These are phyloP conservation scores for Drosophila cracens DNA, from an alignment of 2,888 invertebrate species.

Conservation along the genomic window DNA sequence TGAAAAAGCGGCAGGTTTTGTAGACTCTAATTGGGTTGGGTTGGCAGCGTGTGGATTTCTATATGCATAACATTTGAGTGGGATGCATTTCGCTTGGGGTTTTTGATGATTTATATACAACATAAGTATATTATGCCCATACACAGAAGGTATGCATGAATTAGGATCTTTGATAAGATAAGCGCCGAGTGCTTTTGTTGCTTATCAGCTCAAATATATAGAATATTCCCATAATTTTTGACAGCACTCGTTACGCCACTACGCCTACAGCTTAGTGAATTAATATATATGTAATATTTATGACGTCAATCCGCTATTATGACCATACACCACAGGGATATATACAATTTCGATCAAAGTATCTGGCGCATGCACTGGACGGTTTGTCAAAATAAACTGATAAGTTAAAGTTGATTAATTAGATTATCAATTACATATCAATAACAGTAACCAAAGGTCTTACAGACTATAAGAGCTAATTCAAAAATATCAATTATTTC, in stretches of 20 bases:
- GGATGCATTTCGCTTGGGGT: conserved; percentile 20
- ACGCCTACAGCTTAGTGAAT: conserved; percentile 17
- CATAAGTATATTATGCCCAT: conserved; percentile 13
- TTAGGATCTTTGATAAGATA: conserved; percentile 62
- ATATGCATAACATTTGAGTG: conserved; percentile 17
- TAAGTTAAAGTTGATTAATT: conserved; percentile 13
- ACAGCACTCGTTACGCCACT: conserved; percentile 56
- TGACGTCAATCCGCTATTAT: conserved; percentile 61
- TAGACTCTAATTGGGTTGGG: conserved; percentile 17
- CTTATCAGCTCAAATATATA: conserved; percentile 48
- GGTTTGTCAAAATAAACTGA: conserved; percentile 9
- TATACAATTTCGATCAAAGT: not conserved
- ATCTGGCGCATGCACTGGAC: not conserved
- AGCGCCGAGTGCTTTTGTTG: conserved; percentile 7
- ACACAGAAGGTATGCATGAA: conserved; percentile 6
- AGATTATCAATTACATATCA: conserved; percentile 1
- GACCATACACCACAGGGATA: not conserved
- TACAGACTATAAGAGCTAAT: not conserved
- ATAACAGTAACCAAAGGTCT: not conserved
- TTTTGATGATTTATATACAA: conserved; percentile 17
- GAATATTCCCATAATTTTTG: conserved; percentile 28
- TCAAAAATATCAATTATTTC: not conserved
- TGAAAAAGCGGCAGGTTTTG: conserved; percentile 32
- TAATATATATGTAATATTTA: not conserved
- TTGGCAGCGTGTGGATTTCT: conserved; percentile 10